Base-by-base conservation (phyloP, 1,140 invertebrate species). In the Ylistrum balloti region DNA sequence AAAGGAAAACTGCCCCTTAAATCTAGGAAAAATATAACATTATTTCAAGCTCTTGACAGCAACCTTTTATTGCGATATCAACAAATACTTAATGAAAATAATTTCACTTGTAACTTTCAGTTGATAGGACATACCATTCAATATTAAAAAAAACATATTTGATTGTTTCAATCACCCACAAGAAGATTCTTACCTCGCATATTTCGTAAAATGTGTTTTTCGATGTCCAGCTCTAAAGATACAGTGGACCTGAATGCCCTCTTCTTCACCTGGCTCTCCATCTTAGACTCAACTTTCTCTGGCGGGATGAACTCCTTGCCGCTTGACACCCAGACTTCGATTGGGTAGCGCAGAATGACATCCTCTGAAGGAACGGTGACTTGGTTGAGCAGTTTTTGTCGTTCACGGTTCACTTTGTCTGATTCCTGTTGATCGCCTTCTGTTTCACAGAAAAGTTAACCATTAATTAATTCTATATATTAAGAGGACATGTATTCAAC, bases 291-390 rank as follows among this genome's bases (percentile, higher is more conserved):
- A n/a, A 95, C 95, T 91, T 93, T 95, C 95, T 95, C 95, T 45
- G 96, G 96, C 85, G 94, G 90, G n/a, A 95, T 92, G 93, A 96
- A 96, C 13, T 92, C 89, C 89, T 96, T 95, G 11, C 95, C 96
- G 90, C 93, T 94, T 17, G 96, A 96, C 0, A 95, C 95, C 96
- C 96, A 96, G 11, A 96, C 93, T 92, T 96, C 96, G 87, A 96
- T 94, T 7, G 96, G 96, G 90, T 95, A 96, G 45, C 95, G 91
- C 0, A 96, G 94, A 28, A 96, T 95, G n/a, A 93, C 91, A 28
- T 96, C 95, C 15, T 94, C 41, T 3, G 95, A 91, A 15, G 96
- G 95, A 22, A 95, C 86, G 32, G 93, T 91, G 17, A 96, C 91
- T 85, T 94, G 92, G 89, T 91, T 94, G 20, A 95, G 91, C 22